phyloP scores from a whole-genome alignment of 2,113 vertebrate genomes.

The Ranitomeya variabilis region DNA sequence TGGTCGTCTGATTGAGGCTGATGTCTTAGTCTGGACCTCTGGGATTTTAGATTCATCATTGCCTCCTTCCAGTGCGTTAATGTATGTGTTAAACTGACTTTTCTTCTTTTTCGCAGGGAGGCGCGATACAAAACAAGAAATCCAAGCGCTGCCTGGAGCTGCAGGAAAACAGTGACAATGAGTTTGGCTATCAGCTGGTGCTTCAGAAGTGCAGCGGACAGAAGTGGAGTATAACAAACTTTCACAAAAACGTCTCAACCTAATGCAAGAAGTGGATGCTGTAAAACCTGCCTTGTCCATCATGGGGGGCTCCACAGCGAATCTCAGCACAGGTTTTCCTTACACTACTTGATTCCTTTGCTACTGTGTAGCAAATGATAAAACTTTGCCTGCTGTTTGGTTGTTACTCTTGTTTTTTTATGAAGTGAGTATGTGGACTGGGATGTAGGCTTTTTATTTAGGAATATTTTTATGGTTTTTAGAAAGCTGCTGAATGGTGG shows the following conservation, averaged over 20 bases:
- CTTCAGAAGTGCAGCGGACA: constrained; percentile 94
- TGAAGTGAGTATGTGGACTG: constrained; percentile 67
- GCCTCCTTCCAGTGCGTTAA: neutral
- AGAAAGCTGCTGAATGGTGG: constrained; percentile 70
- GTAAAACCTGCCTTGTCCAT: neutral
- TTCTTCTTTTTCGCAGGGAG: constrained; percentile 78
- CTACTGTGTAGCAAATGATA: constrained; percentile 93
- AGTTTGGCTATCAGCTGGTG: constrained; percentile 91
- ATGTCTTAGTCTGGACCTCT: neutral
- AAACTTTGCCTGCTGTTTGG: constrained; percentile 78
- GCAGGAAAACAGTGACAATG: constrained; percentile 85
- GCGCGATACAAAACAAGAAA: constrained; percentile 94
- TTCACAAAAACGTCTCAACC: constrained; percentile 79
- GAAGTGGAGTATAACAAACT: constrained; percentile 92
- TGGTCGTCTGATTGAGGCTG: neutral
- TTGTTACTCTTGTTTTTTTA: constrained; percentile 61
- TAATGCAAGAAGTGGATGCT: constrained; percentile 66
- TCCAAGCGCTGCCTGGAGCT: constrained; percentile 95
- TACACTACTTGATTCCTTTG: constrained; percentile 73
- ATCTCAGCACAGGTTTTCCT: neutral
- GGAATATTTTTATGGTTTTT: constrained; percentile 79
- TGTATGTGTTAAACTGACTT: neutral
- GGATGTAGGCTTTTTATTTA: constrained; percentile 78
- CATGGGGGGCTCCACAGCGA: neutral
- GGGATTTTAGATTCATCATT: neutral